Base-by-base conservation (phyloP, 1,140 invertebrate genomes). In the Venustaconcha ellipsiformis region DNA sequence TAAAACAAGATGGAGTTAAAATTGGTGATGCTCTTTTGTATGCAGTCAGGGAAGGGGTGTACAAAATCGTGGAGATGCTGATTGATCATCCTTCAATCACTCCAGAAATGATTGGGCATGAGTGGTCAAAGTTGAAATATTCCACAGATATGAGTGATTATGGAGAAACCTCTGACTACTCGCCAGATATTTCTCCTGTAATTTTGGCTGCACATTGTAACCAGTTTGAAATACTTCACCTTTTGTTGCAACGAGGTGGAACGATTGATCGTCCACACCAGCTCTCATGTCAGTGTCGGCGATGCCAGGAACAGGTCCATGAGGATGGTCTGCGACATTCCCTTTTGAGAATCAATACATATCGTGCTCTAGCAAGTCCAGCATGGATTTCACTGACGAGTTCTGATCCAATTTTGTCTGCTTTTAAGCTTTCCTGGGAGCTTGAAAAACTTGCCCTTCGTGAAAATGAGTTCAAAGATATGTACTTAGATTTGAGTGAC, bases 351-450 rank as follows among this genome's bases (percentile, higher is more conserved):
- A 88, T 90, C 23, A 89, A 90, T 73, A 87, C 89, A 6, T 90
- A 89, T 75, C 70, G 82, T 56, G 90, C 87, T 48, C 80, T 90
- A 66, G 88, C 90, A 11, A 90, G 89, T 74, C 89, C 89, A 15
- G 91, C 92, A 0, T 94, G 93, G 86, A 93, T 94, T 71, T 93
- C 93, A 62, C 91, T 94, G 69, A 92, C 92, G 0, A 91, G 92
- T 0, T 83, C 91, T 14, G 94, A 95, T 87, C 94, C 94, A 0
- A 92, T 94, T 69, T 87, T 94, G 15, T 88, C 91, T n/a, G 92
- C 93, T 2, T 94, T 95, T 82, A 84, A 90, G 70, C 88, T 94
- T 15, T 91, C 91, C 0, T 83, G 88, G 59, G 93, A 94, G 72
- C 87, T 94, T 14, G 83, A 84, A 59, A 83, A 86, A 68, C 74